Evolutionary conservation across 2,888 invertebrate genomes (phyloP).

Genomic region (Ecliptopera silaceata): DNA sequence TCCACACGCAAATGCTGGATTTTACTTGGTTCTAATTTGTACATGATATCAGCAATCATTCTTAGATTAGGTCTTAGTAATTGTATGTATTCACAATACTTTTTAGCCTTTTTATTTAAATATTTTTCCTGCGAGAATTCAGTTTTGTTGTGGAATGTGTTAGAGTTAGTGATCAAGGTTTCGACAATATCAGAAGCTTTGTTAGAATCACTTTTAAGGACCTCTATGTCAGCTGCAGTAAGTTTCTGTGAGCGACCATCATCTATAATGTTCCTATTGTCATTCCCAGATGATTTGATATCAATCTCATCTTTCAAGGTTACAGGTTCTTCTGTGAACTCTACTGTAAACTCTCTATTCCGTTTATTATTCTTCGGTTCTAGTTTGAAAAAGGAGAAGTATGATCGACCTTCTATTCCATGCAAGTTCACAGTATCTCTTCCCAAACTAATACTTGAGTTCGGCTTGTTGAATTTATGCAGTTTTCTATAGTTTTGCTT

Average conservation of each 20-base stretch:
- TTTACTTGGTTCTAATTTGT: slow-evolving; percentile 89
- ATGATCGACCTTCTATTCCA: slow-evolving; percentile 86
- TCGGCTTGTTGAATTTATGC: slow-evolving; percentile 86
- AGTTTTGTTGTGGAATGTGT: slow-evolving; percentile 94
- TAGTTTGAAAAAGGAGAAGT: slow-evolving; percentile 90
- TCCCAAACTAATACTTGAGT: slow-evolving; percentile 85
- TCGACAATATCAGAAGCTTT: slow-evolving; percentile 93
- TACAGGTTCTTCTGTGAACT: slow-evolving; percentile 74
- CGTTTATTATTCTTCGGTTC: slow-evolving; percentile 82
- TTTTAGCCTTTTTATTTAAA: slow-evolving; percentile 96
- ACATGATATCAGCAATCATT: slow-evolving; percentile 92
- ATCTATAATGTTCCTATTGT: slow-evolving; percentile 93
- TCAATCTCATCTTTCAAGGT: slow-evolving; percentile 84
- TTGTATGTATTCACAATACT: slow-evolving; percentile 93
- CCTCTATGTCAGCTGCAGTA: slow-evolving; percentile 91
- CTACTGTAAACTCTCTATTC: slow-evolving; percentile 81
- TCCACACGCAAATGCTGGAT: slow-evolving; percentile 92
- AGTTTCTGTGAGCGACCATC: slow-evolving; percentile 92
- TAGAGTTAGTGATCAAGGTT: slow-evolving; percentile 94
- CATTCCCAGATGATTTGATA: slow-evolving; percentile 87
- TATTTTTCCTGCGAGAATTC: slow-evolving; percentile 97
- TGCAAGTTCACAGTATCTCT: slow-evolving; percentile 87
- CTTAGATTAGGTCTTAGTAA: slow-evolving; percentile 91
- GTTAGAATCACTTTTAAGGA: slow-evolving; percentile 88
- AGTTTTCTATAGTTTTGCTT: slow-evolving; percentile 90